Base-by-base conservation (phyloP, 2,888 invertebrate species). In the Synergus itoensis region DNA sequence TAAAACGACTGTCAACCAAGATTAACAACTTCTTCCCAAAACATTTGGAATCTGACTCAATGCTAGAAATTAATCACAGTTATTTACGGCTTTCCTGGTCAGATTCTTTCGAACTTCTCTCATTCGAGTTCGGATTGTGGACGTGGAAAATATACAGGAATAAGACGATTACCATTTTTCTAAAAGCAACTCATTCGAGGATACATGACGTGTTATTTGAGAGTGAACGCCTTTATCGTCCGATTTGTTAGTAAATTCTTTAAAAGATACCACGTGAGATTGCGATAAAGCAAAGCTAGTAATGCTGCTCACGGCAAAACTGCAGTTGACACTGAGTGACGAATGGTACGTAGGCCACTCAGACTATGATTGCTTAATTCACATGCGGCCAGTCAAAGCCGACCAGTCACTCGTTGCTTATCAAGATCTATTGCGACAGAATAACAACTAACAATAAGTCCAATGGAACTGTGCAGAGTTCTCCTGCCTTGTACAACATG, bases 291-390 rank as follows among this genome's bases (percentile, higher is more conserved):
- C 79, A 81, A 85, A 28, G 79, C 81, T 80, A 84, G 84, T 80
- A 84, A 87, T 85, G 85, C 85, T 84, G 84, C 87, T 87, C 86
- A 86, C 86, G 87, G 85, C 84, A 83, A 86, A 85, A 84, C 83
- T 82, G 84, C 84, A 80, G 85, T 83, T 87, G 89, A 89, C 89
- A 87, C 87, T 85, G 88, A 88, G 87, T 89, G 88, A 90, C 86
- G 88, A 90, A 90, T 87, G 88, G 85, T 78, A 83, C 85, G 84
- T 84, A 86, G 82, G 86, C 84, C 83, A 81, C 85, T 82, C 86
- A 81, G 84, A 86, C 86, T 87, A 87, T 88, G 89, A 90, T 90
- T 89, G 88, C 88, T 90, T 88, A 89, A 90, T 90, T 89, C 89
- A 85, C 88, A 87, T 88, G 87, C 87, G 88, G 85, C 82, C 85